phyloP scores from a whole-genome alignment of 1,140 invertebrate species.

The Streblospio benedicti region DNA sequence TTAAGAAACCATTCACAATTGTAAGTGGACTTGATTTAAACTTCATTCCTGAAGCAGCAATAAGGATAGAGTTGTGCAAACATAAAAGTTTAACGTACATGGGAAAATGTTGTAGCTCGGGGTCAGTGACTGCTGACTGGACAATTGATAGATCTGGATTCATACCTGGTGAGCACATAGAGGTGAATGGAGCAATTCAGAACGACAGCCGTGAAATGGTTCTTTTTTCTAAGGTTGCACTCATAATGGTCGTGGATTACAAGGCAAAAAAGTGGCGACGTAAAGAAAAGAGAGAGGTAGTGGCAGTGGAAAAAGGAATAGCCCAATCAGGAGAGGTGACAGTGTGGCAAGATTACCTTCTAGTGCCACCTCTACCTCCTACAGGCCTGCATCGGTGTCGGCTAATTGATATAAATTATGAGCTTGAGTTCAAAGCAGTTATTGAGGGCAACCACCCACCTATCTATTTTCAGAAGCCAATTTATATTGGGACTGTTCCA shows the following conservation, averaged over 20 bases:
- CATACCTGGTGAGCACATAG: constrained; percentile 13
- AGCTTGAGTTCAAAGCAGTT: constrained; percentile 17
- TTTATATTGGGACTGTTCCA: constrained; percentile 18
- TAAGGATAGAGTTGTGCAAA: constrained; percentile 18
- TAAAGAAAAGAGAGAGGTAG: constrained; percentile 10
- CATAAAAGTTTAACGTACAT: constrained; percentile 16
- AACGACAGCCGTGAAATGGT: constrained; percentile 13
- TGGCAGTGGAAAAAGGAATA: constrained; percentile 1
- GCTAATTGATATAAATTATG: constrained; percentile 16
- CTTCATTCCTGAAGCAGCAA: constrained; percentile 15
- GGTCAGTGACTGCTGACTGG: constrained; percentile 18
- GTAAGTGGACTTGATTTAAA: constrained; percentile 17
- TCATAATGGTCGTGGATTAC: constrained; percentile 18
- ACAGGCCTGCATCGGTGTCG: constrained; percentile 11
- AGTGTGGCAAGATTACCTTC: constrained; percentile 15
- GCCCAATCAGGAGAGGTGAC: constrained; percentile 13
- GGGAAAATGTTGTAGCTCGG: constrained; percentile 12
- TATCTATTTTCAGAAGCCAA: constrained; percentile 8
- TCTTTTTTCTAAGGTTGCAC: background rate
- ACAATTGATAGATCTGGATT: constrained; percentile 14
- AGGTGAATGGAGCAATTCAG: constrained; percentile 15
- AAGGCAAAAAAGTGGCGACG: constrained; percentile 14
- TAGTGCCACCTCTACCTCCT: constrained; percentile 13
- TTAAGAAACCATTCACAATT: constrained; percentile 11
- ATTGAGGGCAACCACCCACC: constrained; percentile 10